Evolutionary conservation across 1,140 invertebrate species (phyloP), one percentile per base, ranked within the genome.

Genomic region (Drosophila nebulosa): DNA sequence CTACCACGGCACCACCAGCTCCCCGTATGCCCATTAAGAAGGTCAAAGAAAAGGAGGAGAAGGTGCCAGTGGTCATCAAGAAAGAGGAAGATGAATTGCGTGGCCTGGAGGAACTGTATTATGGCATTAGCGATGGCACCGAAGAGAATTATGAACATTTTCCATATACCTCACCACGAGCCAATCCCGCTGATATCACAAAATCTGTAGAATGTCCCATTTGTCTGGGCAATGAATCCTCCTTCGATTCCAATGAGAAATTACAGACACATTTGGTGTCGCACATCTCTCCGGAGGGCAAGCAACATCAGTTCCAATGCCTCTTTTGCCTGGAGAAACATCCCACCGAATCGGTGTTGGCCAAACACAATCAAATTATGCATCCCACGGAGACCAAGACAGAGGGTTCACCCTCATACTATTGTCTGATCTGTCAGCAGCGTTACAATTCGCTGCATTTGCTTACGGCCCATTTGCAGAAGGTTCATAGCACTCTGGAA

Each of bases 391-490:
- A 94, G 75, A 94, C 94, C 1, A 93, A 92, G 92, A 93, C 92
- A 74, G 92, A 78, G 78, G 92, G 73, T 74, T 93, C 46, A 22
- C 92, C 67, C 16, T 91, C 90, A 0, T 93, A 94, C 67, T 93
- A 94, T 16, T 96, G 95, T 73, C 92, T 95, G 1, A 95, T 96
- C 72, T 96, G 95, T 71, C 84, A 93, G 92, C 92, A 93, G 51
- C 92, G 93, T 10, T 94, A 94, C 83, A 92, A 93, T 56, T 93
- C 94, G 16, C 90, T 94, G 39, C 92, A 93, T 70, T 92, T 94
- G 6, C 92, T 97, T 6, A 94, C 95, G 1, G 93, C 95, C 70
- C 96, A 97, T 90, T 94, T 97, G 93, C 94, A 95, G 64, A 94
- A 94, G 64, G 94, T 94, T 67, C 96, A 97, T 92, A 93, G 93